Percentiles rank a stretch among this genome's conserved stretches.
Conservation (phyloP, 2,888 invertebrate species). For the Malthinus seriepunctatus region DNA sequence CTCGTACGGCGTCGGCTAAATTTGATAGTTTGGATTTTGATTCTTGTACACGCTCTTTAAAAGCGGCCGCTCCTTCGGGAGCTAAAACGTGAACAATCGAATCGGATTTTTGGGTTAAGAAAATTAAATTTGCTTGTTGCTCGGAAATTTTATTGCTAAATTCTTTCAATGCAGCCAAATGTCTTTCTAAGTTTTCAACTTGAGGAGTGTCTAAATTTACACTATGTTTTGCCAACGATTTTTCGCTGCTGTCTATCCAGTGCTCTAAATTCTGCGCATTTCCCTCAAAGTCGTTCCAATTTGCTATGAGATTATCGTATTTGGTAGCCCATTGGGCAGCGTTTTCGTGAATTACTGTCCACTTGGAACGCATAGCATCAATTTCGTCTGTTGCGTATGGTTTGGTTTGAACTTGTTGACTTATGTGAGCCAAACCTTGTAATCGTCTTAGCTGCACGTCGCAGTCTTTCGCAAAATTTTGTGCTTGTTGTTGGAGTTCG, state of each 20-base stretch:
- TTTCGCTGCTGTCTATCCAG: conserved; percentile 75
- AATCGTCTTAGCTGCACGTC: conserved; percentile 75
- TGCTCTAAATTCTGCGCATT: conserved; percentile 75
- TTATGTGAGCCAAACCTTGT: conserved; percentile 72
- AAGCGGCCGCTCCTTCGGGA: conserved; percentile 72
- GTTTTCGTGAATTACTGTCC: conserved; percentile 82
- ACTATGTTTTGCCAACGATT: conserved; percentile 61
- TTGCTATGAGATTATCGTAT: conserved; percentile 74
- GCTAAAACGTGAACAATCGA: conserved; percentile 76
- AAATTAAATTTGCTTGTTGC: conserved; percentile 81
- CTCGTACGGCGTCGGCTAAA: conserved; percentile 75
- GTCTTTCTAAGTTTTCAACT: conserved; percentile 75
- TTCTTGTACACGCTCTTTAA: conserved; percentile 73
- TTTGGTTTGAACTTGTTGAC: conserved; percentile 75
- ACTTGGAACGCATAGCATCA: conserved; percentile 80
- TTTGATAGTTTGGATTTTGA: conserved; percentile 75
- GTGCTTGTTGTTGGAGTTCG: conserved; percentile 72
- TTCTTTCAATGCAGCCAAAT: conserved; percentile 75
- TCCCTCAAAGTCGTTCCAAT: conserved; percentile 82
- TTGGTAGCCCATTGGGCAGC: conserved; percentile 78
- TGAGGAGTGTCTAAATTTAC: conserved; percentile 70
- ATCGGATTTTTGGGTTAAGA: conserved; percentile 79
- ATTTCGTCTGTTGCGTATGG: conserved; percentile 82
- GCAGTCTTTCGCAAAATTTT: conserved; percentile 76
- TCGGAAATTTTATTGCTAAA: conserved; percentile 84